These are phyloP conservation scores for Danionella cerebrum DNA, from an alignment of 2,113 vertebrate species.

Conservation along the genomic window DNA sequence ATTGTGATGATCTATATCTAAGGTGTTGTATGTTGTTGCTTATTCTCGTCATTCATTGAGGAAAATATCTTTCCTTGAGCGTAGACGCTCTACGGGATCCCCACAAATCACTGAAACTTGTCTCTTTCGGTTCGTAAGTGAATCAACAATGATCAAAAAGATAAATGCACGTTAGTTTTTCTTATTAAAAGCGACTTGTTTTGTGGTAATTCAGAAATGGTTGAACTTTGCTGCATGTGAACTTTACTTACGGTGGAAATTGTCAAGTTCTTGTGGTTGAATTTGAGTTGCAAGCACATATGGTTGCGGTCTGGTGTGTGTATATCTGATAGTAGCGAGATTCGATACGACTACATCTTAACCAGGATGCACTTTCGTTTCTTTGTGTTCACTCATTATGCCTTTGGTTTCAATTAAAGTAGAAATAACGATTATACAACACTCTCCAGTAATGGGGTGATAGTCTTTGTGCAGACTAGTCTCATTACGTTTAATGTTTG, in stretches of 20 bases:
- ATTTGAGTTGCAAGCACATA: constrained; percentile 44
- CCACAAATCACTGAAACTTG: constrained; percentile 27
- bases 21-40: background rate
- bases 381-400: background rate
- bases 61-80: constrained; percentile 31
- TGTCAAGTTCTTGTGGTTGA: constrained; percentile 28
- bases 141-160: too few species aligned
- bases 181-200: too few species aligned
- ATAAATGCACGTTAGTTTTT: too few species aligned
- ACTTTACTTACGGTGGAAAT: background rate
- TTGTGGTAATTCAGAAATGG: too few species aligned
- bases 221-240: background rate
- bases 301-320: constrained; percentile 47
- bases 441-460: too few species aligned
- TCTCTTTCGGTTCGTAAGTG: constrained; percentile 12
- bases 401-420: too few species aligned
- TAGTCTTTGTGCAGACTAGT: too few species aligned
- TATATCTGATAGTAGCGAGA: constrained; percentile 35
- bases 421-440: too few species aligned
- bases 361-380: constrained; percentile 44
- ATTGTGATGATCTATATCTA: constrained; percentile 20
- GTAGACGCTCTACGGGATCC: background rate
- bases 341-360: constrained; percentile 41
- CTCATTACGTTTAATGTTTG: background rate
- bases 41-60: background rate